A percentile compares a stretch with the other conserved stretches of the same genome.
These are phyloP conservation scores for Camponotus pennsylvanicus DNA, from an alignment of 1,140 invertebrate species.

Conservation along the genomic window DNA sequence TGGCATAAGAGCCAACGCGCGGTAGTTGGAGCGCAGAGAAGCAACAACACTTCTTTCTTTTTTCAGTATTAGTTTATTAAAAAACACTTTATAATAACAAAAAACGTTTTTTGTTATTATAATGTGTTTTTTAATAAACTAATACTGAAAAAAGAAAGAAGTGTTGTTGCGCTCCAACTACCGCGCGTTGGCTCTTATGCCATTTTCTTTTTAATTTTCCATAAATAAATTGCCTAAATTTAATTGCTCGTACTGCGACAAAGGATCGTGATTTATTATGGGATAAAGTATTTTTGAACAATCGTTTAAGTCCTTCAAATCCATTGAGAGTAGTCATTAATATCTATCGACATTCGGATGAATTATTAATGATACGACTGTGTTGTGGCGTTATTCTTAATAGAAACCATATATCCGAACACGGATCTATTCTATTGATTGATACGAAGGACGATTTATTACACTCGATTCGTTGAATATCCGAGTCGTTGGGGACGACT, in stretches of 20 bases:
- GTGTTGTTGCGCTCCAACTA: no score
- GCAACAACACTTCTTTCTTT: no score
- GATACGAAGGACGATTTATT: constrained; percentile 32
- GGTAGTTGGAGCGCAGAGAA: no score
- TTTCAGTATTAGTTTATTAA: no score
- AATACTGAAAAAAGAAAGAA: no score
- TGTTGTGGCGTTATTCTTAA: constrained; percentile 46
- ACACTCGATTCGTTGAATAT: not conserved
- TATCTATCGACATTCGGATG: constrained; percentile 49
- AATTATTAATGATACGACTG: constrained; percentile 53
- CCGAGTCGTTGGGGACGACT: constrained; percentile 5
- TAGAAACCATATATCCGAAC: constrained; percentile 51
- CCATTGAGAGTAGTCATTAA: constrained; percentile 48
- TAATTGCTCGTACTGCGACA: constrained; percentile 4
- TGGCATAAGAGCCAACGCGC: no score
- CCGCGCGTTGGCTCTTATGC: no score
- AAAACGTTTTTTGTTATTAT: no score
- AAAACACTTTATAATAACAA: no score
- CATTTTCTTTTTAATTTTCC: no score
- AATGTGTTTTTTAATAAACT: no score
- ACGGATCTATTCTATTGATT: constrained; percentile 11
- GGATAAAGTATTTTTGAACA: constrained; percentile 40
- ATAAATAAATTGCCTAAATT: constrained; percentile 4
- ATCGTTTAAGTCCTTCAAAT: constrained; percentile 50
- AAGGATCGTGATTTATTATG: constrained; percentile 39